Conservation (phyloP, 2,888 invertebrate genomes). For the Protophormia terraenovae region DNA sequence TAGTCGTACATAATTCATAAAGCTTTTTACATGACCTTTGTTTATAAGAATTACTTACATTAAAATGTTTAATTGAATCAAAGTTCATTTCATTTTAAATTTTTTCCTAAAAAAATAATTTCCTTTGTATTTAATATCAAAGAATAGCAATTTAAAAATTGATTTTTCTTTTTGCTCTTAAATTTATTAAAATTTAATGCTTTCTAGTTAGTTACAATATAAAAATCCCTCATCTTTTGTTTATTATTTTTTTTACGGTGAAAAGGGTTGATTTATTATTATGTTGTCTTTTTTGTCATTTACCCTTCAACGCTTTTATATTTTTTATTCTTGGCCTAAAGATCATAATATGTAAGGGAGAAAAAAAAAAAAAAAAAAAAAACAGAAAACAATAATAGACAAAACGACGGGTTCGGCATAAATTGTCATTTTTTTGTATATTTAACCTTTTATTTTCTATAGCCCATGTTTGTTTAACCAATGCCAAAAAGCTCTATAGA, state of each 20-base stretch:
- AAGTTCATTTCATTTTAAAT: too few relatives aligned
- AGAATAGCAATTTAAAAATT: neutral
- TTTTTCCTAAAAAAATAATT: neutral
- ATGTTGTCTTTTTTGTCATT: neutral
- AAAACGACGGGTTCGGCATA: slow-evolving; percentile 2
- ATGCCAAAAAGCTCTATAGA: slow-evolving; percentile 12
- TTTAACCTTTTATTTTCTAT: neutral
- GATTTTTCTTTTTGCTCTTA: neutral
- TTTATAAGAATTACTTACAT: too few relatives aligned
- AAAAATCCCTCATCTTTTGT: neutral
- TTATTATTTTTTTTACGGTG: too few relatives aligned
- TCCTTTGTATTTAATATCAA: neutral
- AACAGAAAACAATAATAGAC: slow-evolving; percentile 1
- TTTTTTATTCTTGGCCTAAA: neutral
- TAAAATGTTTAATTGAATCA: too few relatives aligned
- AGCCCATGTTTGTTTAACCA: slow-evolving; percentile 10
- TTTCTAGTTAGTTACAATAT: neutral
- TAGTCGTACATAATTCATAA: too few relatives aligned
- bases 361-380: too few relatives aligned
- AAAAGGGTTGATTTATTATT: neutral
- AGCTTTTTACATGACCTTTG: too few relatives aligned
- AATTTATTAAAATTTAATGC: neutral
- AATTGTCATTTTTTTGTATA: slow-evolving; percentile 5
- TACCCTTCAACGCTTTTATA: neutral
- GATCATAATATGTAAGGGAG: neutral